Base-by-base conservation (phyloP, 1,140 invertebrate species). In the Ectropis grisescens region DNA sequence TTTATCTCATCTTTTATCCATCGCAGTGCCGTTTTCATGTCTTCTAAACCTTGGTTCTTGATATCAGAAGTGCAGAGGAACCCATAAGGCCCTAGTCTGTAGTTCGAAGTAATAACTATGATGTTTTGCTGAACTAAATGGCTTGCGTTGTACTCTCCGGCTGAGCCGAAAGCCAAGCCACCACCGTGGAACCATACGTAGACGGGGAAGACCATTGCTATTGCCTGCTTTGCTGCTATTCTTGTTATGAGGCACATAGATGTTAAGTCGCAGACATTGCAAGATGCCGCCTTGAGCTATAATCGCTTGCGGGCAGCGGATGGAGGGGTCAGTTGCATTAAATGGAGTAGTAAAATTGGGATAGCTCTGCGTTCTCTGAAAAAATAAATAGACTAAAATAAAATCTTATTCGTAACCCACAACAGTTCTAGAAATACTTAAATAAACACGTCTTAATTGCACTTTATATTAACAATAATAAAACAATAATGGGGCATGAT, bases 131-230 rank as follows among this genome's bases (percentile, higher is more conserved):
- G 62, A 8, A 83, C 46, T 6, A 89, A 78, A 47, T 86, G 78
- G 43, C 85, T 76, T 5, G 83, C 79, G 2, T 71, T 38, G n/a
- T 74, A 50, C 4, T 44, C 45, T 5, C 38, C 47, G 19, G 50
- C 60, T 2, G 50, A 84, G 11, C 82, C 84, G 1, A 65, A 36
- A 2, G 71, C 49, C 48, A 90, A 90, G 11, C 72, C 86, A 10
- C 91, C 91, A 4, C 90, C 91, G 56, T 91, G 87, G 16, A 93
- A 86, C 68, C 82, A 92, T 1, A 92, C 84, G 67, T 92, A 84
- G 0, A 92, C 89, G 0, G 90, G 85, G 4, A 57, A 32, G n/a
- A 19, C 16, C 16, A n/a, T n/a, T n/a, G n/a, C n/a, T n/a, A n/a
- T n/a, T n/a, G n/a, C n/a, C n/a, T n/a, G n/a, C n/a, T n/a, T n/a